Evolutionary conservation across 37 sponge, comb jelly and placozoan species (phyloP).

Genomic region (Dysidea cf. avara): DNA sequence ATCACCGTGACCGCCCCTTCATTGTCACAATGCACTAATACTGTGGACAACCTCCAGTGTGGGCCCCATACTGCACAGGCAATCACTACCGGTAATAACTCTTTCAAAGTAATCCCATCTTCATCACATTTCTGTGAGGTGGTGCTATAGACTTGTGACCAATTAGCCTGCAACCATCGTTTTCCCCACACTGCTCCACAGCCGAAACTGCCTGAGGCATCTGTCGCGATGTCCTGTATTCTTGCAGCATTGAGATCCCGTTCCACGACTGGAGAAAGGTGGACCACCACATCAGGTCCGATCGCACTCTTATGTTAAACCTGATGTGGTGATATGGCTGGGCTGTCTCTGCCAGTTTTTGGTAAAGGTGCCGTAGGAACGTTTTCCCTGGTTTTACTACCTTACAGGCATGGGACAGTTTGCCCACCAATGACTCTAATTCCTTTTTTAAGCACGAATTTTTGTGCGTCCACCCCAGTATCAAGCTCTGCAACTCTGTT

Average conservation of each 20-base stretch:
- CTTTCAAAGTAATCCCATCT: background rate
- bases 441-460: background rate
- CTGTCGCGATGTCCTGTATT: background rate
- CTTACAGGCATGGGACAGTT: background rate
- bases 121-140: no score
- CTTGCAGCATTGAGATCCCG: background rate
- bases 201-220: constrained; percentile 1
- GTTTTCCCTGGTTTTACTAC: background rate
- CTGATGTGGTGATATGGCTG: background rate
- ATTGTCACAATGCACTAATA: constrained; percentile 7
- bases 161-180: background rate
- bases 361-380: background rate
- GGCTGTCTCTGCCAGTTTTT: background rate
- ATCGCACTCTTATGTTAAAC: background rate
- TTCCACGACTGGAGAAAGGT: background rate
- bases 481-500: background rate
- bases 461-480: background rate
- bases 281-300: constrained; percentile 6
- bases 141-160: background rate
- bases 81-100: constrained; percentile 1
- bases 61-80: constrained; percentile 5
- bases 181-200: background rate
- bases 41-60: background rate
- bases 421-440: constrained; percentile 11
- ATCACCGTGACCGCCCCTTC: constrained; percentile 3